Conservation (phyloP, 1,140 invertebrate genomes). For the Stegodyphus mimosarum region DNA sequence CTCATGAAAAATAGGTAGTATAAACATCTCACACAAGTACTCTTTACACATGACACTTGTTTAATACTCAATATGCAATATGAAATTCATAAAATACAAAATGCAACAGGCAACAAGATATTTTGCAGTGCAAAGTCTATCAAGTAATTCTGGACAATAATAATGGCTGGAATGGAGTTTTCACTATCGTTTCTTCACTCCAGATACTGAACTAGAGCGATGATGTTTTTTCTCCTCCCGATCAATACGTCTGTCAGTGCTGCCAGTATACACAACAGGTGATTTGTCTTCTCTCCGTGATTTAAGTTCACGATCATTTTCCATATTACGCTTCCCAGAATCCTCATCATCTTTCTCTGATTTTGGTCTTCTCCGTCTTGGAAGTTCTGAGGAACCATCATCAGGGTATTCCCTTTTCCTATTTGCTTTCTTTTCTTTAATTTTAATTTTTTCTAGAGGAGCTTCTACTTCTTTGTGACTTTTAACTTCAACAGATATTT, state of each 20-base stretch:
- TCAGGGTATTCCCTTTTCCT: slow-evolving; percentile 36
- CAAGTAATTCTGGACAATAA: neutral
- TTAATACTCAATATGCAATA: neutral
- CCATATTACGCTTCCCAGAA: slow-evolving; percentile 1
- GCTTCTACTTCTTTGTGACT: slow-evolving; percentile 18
- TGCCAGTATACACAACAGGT: slow-evolving; percentile 12
- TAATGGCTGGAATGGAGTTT: slow-evolving; percentile 16
- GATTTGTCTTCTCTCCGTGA: slow-evolving; percentile 31
- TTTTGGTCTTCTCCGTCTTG: slow-evolving; percentile 26
- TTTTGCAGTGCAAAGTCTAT: neutral
- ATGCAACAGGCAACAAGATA: slow-evolving; percentile 9
- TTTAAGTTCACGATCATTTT: slow-evolving; percentile 31
- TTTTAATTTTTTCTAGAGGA: slow-evolving; percentile 16
- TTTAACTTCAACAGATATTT: slow-evolving; percentile 12
- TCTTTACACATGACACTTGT: too few relatives aligned
- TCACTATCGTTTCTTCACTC: slow-evolving; percentile 53
- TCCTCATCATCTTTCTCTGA: slow-evolving; percentile 50
- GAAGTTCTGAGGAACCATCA: neutral
- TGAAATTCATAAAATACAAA: slow-evolving; percentile 22
- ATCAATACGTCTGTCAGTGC: slow-evolving; percentile 3
- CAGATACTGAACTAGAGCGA: slow-evolving; percentile 42
- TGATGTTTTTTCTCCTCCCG: slow-evolving; percentile 46
- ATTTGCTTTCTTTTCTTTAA: slow-evolving; percentile 48
- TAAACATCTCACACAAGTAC: neutral
- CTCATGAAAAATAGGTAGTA: slow-evolving; percentile 13